Evolutionary conservation across 2,888 invertebrate species (phyloP).

Genomic region (Caenorhabditis angaria): DNA sequence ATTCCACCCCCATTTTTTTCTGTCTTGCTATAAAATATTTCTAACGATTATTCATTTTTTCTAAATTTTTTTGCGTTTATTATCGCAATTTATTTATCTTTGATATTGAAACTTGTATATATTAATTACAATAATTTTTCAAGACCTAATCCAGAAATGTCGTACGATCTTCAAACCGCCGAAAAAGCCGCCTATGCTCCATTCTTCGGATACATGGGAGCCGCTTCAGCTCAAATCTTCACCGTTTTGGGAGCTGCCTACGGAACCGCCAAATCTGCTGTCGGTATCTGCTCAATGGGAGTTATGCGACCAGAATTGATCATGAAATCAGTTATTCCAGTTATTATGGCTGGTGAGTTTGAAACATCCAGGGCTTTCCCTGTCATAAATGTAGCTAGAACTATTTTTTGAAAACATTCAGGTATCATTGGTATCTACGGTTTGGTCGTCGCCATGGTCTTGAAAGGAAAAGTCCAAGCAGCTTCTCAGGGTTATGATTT

Average conservation of each 20-base stretch:
- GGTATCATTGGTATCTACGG: conserved; percentile 88
- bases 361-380: no score
- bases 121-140: not conserved
- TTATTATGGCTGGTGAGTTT: conserved; percentile 74
- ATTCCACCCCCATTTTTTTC: conserved; percentile 11
- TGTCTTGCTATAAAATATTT: conserved; percentile 8
- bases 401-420: not conserved
- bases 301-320: conserved; percentile 99
- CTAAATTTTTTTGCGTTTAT: not conserved
- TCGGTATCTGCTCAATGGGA: conserved; percentile 99
- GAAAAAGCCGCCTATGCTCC: conserved; percentile 64
- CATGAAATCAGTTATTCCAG: conserved; percentile 99
- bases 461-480: conserved; percentile 75
- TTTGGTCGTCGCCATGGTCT: conserved; percentile 95
- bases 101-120: not conserved
- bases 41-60: not conserved
- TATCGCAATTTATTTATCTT: not conserved
- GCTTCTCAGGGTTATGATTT: conserved; percentile 56
- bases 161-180: conserved; percentile 61
- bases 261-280: conserved; percentile 97
- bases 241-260: conserved; percentile 64
- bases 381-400: no score
- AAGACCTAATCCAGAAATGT: conserved; percentile 24
- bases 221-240: conserved; percentile 62
- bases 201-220: conserved; percentile 68